Conservation (phyloP, 2,888 invertebrate species). For the Cerceris rybyensis region DNA sequence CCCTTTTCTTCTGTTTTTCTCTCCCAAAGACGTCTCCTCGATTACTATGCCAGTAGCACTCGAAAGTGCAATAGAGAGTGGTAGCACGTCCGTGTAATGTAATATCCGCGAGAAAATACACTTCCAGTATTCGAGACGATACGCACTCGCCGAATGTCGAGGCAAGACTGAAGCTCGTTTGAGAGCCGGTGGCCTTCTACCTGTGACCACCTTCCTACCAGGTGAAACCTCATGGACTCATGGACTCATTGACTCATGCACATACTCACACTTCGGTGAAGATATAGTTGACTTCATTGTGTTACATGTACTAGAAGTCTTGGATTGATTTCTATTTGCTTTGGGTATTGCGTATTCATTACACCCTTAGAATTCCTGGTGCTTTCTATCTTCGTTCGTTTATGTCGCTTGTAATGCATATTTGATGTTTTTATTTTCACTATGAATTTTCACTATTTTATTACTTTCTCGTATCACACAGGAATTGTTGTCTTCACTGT, state of each 20-base stretch:
- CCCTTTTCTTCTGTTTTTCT: not conserved
- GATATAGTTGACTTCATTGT: too few species aligned
- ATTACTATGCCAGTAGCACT: not conserved
- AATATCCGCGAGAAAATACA: constrained; percentile 10
- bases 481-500: too few species aligned
- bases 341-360: too few species aligned
- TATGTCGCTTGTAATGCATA: too few species aligned
- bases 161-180: constrained; percentile 70
- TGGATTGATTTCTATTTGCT: too few species aligned
- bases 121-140: constrained; percentile 54
- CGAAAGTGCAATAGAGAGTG: not conserved
- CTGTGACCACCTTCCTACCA: constrained; percentile 44
- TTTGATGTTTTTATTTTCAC: too few species aligned
- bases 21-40: not conserved
- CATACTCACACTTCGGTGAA: too few species aligned
- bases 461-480: too few species aligned
- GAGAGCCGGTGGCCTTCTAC: constrained; percentile 60
- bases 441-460: too few species aligned
- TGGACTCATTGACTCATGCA: constrained; percentile 14
- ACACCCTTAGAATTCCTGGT: too few species aligned
- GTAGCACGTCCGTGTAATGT: not conserved
- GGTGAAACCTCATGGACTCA: constrained; percentile 26
- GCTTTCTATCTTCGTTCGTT: too few species aligned
- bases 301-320: too few species aligned
- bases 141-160: constrained; percentile 71